Evolutionary conservation across 2,797 vertebrate genomes (phyloP).

Genomic region (Sebastes iracundus): DNA sequence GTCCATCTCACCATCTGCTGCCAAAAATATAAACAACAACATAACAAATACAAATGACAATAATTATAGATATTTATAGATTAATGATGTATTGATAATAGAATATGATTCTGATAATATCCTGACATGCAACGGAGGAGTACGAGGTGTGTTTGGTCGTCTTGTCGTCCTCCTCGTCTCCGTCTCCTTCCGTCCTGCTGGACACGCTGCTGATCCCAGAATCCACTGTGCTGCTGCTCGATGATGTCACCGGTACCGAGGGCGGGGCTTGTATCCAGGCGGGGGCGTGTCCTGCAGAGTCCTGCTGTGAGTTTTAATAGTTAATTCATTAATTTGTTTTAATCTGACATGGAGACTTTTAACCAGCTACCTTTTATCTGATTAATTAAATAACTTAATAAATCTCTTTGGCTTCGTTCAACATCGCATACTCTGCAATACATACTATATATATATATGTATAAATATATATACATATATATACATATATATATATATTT

Average conservation of each 20-base stretch:
- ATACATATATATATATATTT: no score
- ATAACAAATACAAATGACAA: background rate
- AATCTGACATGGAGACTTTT: no score
- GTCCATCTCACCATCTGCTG: constrained; percentile 88
- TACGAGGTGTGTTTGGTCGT: constrained; percentile 75
- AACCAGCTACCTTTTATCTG: no score
- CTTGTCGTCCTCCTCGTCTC: constrained; percentile 79
- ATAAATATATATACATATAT: no score
- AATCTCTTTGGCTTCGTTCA: no score
- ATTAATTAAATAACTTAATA: no score
- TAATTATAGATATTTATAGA: background rate
- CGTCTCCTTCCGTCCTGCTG: constrained; percentile 75
- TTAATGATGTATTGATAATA: background rate
- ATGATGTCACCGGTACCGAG: background rate
- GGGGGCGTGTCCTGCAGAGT: background rate
- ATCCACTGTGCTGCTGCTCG: constrained; percentile 66
- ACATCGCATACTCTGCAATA: no score
- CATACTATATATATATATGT: background rate
- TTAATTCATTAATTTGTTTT: no score
- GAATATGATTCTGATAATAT: background rate
- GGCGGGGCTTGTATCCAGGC: constrained; percentile 18
- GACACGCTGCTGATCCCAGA: constrained; percentile 79
- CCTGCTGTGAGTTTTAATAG: background rate
- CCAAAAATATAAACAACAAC: no score
- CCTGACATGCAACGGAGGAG: constrained; percentile 85